Percentiles rank a stretch among this genome's conserved stretches.
phyloP scores from a whole-genome alignment of 2,888 invertebrate genomes.

The Amphipyra tragopoginis region DNA sequence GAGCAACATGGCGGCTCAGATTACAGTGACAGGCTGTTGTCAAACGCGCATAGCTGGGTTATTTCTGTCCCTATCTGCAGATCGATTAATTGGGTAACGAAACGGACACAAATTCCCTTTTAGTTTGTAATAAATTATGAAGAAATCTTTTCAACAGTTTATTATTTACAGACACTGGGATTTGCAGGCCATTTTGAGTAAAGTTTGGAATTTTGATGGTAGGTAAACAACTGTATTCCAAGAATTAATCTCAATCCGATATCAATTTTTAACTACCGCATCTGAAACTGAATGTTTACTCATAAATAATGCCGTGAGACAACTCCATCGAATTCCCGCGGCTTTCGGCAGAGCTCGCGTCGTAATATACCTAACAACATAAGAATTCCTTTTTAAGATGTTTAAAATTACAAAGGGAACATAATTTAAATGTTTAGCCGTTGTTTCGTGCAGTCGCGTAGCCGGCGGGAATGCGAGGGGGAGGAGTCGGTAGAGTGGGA shows the following conservation, averaged over 20 bases:
- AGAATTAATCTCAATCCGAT: slow-evolving; percentile 5
- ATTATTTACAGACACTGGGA: too few relatives aligned
- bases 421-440: slow-evolving; percentile 59
- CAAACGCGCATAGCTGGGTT: slow-evolving; percentile 8
- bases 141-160: not conserved
- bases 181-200: too few relatives aligned
- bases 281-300: slow-evolving; percentile 12
- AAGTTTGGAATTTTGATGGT: too few relatives aligned
- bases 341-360: slow-evolving; percentile 30
- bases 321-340: slow-evolving; percentile 36
- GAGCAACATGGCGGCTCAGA: slow-evolving; percentile 10
- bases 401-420: slow-evolving; percentile 56
- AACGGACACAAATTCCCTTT: not conserved
- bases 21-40: slow-evolving; percentile 17
- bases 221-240: slow-evolving; percentile 7
- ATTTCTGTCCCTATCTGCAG: not conserved
- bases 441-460: slow-evolving; percentile 45
- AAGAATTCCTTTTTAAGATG: slow-evolving; percentile 56
- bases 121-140: not conserved
- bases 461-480: slow-evolving; percentile 45
- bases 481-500: too few relatives aligned
- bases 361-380: slow-evolving; percentile 35
- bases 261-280: slow-evolving; percentile 10
- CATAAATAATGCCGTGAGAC: slow-evolving; percentile 23
- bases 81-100: not conserved